Evolutionary conservation across 30 jellyfish, hydroid and myxozoan species (phyloP), one percentile per base, ranked within the genome.

Genomic region (Pelagia noctiluca): DNA sequence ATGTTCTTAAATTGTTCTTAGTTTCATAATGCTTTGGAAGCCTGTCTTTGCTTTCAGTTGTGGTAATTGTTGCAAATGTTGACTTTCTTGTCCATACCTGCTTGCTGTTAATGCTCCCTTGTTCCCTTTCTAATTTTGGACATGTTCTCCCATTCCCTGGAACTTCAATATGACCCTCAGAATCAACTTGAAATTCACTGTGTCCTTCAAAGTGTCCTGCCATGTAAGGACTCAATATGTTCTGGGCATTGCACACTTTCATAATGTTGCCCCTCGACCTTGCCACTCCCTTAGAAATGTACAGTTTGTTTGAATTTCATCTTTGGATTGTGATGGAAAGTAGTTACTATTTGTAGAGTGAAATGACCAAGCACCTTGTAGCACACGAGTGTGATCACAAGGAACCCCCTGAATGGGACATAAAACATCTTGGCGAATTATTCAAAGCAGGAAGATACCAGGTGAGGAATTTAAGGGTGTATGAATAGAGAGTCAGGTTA

Each of bases 381-480:
- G 68, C 38, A 2, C 77, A 80, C 76, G 95, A 92, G 63, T 5
- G 16, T n/a, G 62, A 62, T 52, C 98, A 86, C 53, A 36, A 65
- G 31, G 97, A 86, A 49, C 93, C 96, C 0, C 84, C 10, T n/a
- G 96, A 77, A 31, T 92, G 98, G 98, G 67, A 76, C 75, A 67
- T 92, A 46, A 50, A 73, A 50, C 32, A 70, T 35, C 34, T 86
- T 16, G 89, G 92, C n/a, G 89, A 82, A 36, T 47, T 90, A 69
- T 54, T 90, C 32, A 61, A 66, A 26, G 31, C 83, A 16, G 84
- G 77, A 69, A 70, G 90, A 11, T 82, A 52, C 57, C 54, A 84
- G 87, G 96, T 91, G 53, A 21, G 26, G 21, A 10, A 5, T 10
- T 52, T 8, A 52, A 10, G 26, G 2, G 2, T 3, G 21, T 52